Percentiles rank a stretch among this genome's conserved stretches.
Conservation (phyloP, 2,888 invertebrate genomes). For the Eupithecia dodoneata region DNA sequence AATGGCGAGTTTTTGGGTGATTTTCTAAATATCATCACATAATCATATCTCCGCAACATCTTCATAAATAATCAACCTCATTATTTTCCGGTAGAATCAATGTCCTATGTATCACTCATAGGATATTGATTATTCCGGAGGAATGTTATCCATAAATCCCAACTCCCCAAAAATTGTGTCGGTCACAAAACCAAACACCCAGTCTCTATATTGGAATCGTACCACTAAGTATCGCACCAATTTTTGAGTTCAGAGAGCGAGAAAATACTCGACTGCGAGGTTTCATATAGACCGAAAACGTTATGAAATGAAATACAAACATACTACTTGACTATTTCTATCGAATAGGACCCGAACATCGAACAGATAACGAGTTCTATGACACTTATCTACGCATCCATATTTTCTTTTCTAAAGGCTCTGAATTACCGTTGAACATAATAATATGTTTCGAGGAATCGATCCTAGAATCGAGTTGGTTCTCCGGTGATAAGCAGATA, state of each 20-base stretch:
- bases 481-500: constrained; percentile 8
- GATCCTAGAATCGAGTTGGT: constrained; percentile 25
- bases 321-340: constrained; percentile 22
- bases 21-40: no score
- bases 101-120: no score
- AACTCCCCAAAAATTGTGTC: no score
- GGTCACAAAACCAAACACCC: no score
- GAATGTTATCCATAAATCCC: no score
- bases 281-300: constrained; percentile 8
- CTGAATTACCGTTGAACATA: constrained; percentile 24
- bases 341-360: constrained; percentile 13
- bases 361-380: constrained; percentile 26
- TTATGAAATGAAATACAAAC: constrained; percentile 13
- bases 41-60: no score
- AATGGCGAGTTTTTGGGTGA: no score
- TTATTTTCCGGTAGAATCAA: no score
- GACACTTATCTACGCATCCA: constrained; percentile 31
- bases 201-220: neutral
- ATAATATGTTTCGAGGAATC: constrained; percentile 29
- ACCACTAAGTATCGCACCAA: neutral
- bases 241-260: neutral
- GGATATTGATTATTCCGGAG: no score
- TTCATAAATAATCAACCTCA: no score
- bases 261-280: neutral
- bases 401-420: constrained; percentile 28